phyloP scores from a whole-genome alignment of 1,140 invertebrate genomes.

The Hyposmocoma kahamanoa region DNA sequence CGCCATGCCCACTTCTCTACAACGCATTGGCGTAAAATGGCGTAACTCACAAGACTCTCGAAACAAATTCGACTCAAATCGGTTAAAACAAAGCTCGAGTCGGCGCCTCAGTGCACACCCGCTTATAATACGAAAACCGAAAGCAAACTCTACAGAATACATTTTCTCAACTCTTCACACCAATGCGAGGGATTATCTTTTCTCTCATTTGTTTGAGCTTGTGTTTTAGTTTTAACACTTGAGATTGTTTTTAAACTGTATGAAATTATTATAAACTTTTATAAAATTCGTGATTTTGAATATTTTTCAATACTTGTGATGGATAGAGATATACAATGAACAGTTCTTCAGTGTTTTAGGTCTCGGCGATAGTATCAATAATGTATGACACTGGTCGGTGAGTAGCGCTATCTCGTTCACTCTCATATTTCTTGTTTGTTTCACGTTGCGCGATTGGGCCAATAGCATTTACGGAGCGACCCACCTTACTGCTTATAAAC shows the following conservation, averaged over 20 bases:
- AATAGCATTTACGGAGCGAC: constrained; percentile 67
- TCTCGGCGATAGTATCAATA: constrained; percentile 12
- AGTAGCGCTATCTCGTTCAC: constrained; percentile 46
- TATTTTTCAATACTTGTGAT: no score
- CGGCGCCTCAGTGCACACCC: neutral
- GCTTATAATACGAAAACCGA: constrained; percentile 8
- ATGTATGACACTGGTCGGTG: neutral
- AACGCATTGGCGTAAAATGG: constrained; percentile 3
- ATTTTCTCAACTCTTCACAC: constrained; percentile 41
- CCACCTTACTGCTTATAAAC: constrained; percentile 67
- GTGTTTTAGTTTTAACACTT: constrained; percentile 21
- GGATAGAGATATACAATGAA: no score
- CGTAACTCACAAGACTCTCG: constrained; percentile 13
- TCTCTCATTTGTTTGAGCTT: constrained; percentile 33
- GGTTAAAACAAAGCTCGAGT: neutral
- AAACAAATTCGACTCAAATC: constrained; percentile 9
- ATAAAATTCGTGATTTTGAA: no score
- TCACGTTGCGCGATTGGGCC: constrained; percentile 62
- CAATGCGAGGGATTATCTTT: constrained; percentile 21
- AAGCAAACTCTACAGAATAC: constrained; percentile 31
- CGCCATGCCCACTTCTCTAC: constrained; percentile 68
- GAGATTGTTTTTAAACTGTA: neutral
- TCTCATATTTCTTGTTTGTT: constrained; percentile 65
- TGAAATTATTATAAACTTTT: constrained; percentile 17
- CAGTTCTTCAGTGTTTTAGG: constrained; percentile 7